Evolutionary conservation across 2,113 vertebrate genomes (phyloP), one percentile per base, ranked within the genome.

Genomic region (Salvelinus namaycush): DNA sequence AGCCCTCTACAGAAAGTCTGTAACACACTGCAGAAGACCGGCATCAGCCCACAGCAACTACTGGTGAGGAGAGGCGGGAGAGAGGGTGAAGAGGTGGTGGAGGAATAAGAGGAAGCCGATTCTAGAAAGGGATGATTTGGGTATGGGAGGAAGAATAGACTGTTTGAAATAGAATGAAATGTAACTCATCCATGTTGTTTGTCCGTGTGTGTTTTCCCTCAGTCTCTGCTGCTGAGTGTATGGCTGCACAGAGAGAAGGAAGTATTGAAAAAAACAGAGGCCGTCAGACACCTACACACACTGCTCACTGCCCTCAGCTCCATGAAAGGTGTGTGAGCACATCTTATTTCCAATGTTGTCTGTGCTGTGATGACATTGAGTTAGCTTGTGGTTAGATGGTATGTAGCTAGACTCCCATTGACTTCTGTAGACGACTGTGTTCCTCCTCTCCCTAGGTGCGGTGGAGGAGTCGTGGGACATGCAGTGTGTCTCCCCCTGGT

Each of bases 401-500:
- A 44, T 9, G 39, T 44, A 9, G 39, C 2, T 44, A 44, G 39
- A 12, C 39, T 44, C 39, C 39, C 39, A 44, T 44, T 44, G 39
- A 44, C 39, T 44, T 44, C 39, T 44, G 9, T 11, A 44, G 39
- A 44, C 9, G 9, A 0, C 39, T 44, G 39, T 54, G 51, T 54
- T 39, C 44, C 39, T 57, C 48, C 20, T 62, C 59, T 5, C 7
- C 22, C 0, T 76, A 99, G 97, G 96, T 8, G 96, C 96, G 0
- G 91, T 96, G 1, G 96, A 98, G 0, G 96, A 96, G 70, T 91
- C 95, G 0, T 99, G 97, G 97, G 97, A 99, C 65, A 88, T 94
- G 0, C 98, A 98, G 92, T 95, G 95, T 0, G 89, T 98, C 80
- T 98, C 96, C 12, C 97, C 97, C 0, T 99, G 97, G 97, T 99